A percentile compares a stretch with the other conserved stretches of the same genome.
Evolutionary conservation across 2,113 vertebrate genomes (phyloP).

Genomic region (Glareola pratincola): DNA sequence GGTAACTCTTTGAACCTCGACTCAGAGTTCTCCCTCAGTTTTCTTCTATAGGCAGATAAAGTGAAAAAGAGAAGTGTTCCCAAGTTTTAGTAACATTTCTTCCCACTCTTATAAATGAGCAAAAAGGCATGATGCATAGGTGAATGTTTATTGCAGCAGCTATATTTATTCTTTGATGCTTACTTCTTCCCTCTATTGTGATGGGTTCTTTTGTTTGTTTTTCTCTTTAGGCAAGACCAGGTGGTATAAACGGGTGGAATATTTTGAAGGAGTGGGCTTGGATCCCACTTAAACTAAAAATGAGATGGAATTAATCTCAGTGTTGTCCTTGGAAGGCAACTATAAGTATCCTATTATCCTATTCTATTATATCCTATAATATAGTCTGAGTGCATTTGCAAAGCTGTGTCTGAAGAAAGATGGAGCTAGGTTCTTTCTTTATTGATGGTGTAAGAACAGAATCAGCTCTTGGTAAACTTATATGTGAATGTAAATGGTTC

Average conservation of each 20-base stretch:
- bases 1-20: not conserved
- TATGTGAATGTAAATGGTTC: not conserved
- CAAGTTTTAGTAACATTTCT: not conserved
- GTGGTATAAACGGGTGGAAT: not conserved
- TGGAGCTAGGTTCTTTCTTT: not conserved
- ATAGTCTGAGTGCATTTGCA: not conserved
- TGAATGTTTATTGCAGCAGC: not conserved
- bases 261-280: not conserved
- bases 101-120: not conserved
- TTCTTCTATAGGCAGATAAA: not conserved
- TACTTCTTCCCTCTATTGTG: not conserved
- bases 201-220: not conserved
- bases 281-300: not conserved
- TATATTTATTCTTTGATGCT: not conserved
- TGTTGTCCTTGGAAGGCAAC: not conserved
- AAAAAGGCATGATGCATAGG: not conserved
- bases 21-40: not conserved
- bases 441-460: not conserved
- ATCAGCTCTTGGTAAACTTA: not conserved
- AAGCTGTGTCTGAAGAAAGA: not conserved
- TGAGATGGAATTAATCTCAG: not conserved
- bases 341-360: not conserved
- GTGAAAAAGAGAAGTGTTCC: not conserved
- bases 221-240: not conserved
- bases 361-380: not conserved